Evolutionary conservation across 2,888 invertebrate species (phyloP), one percentile per base, ranked within the genome.

Genomic region (Sinhomidia bicolor): DNA sequence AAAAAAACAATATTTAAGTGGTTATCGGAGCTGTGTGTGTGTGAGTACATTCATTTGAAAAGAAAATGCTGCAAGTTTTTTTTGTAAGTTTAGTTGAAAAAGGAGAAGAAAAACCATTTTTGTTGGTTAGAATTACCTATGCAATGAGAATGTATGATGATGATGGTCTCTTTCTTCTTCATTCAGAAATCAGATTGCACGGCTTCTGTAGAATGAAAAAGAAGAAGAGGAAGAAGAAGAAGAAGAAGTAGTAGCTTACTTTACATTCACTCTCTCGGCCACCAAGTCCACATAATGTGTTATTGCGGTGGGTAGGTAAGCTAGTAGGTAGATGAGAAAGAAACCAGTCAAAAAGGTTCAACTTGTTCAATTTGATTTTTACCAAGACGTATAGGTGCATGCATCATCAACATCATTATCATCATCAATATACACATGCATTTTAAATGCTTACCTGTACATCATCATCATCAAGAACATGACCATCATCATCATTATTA

Each of bases 401-500:
- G 62, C 62, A 65, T 65, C 29, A 65, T 65, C 29, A 65, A 32
- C 32, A 26, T 14, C 12, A 23, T 20, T 20, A 68, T 32, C 36
- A 4, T 2, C 17, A 36, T 68, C 36, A 36, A 68, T 14, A 68
- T 41, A n/a, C 9, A 6, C 7, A 51, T 71, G 41, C 44, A 47
- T 41, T 71, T 71, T 71, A 71, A n/a, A n/a, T n/a, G n/a, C n/a
- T n/a, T n/a, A n/a, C n/a, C n/a, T 44, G 23, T 44, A 68, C 47
- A 12, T 71, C 9, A 23, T 54, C 17, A 7, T 68, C 26, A n/a
- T n/a, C n/a, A n/a, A n/a, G n/a, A n/a, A n/a, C n/a, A n/a, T n/a
- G n/a, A n/a, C n/a, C n/a, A n/a, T n/a, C n/a, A n/a, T n/a, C n/a
- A n/a, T n/a, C n/a, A n/a, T n/a, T n/a, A n/a, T n/a, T n/a, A n/a